Base-by-base conservation (phyloP, 2,888 invertebrate genomes). In the Dysmachus trigonus region DNA sequence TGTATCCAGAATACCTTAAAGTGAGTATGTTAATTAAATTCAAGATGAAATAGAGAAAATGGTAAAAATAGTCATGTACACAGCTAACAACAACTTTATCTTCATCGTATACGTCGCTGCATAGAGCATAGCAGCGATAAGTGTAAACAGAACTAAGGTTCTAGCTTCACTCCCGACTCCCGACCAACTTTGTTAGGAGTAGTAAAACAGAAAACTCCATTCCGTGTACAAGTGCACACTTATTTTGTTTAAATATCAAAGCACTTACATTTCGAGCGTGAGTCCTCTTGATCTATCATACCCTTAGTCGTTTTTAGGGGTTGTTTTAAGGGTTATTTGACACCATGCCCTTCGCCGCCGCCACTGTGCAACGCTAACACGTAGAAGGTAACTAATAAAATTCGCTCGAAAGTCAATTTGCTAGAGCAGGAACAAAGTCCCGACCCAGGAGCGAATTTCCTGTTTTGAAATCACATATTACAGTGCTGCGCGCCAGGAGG, bases 381-480 rank as follows among this genome's bases (percentile, higher is more conserved):
- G 62, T 62, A 62, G 18, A 62, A 62, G 62, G 22, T 27, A 62
- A 22, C 62, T 77, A 77, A 77, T 77, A 77, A 77, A 77, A 77
- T 47, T 35, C 22, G 10, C 38, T 77, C 47, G 41, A 47, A 53
- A 53, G 81, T 81, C 53, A 81, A 79, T 79, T 79, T 79, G 79
- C 47, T 31, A 13, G 13, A 79, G 30, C 5, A 27, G 53, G 31
- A 81, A 53, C 81, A 31, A 81, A 77, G 47, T 53, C 53, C 47
- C 35, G 7, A 62, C 30, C 15, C 53, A 81, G 41, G 62, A 81
- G 30, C 33, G 31, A 81, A 81, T 53, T 53, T 81, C 62, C 81
- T 81, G 53, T 81, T 81, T 81, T 81, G 81, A 81, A 81, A 35
- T 81, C 81, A 62, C 62, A 77, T 81, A 51, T 47, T 53, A 81